A percentile compares a stretch with the other conserved stretches of the same genome.
Evolutionary conservation across 2,888 invertebrate species (phyloP).

Genomic region (Epinotia brunnichana): DNA sequence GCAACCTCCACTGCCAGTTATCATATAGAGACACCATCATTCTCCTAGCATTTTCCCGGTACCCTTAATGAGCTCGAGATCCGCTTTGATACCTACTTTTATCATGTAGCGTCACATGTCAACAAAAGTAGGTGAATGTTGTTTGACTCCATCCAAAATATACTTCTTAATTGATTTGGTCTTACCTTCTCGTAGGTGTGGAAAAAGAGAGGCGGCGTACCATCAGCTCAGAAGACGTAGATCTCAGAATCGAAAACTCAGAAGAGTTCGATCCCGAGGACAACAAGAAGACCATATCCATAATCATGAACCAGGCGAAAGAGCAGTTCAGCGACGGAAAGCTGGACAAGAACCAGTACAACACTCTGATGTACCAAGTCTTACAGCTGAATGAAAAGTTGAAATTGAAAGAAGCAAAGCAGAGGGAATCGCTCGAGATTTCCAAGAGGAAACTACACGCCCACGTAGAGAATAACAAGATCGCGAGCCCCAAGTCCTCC

Average conservation of each 20-base stretch:
- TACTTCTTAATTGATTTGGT: not conserved
- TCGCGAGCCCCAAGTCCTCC: slow-evolving; percentile 76
- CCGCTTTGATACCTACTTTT: too few relatives aligned
- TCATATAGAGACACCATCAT: too few relatives aligned
- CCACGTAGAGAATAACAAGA: slow-evolving; percentile 74
- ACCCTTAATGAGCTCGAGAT: too few relatives aligned
- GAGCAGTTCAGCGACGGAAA: slow-evolving; percentile 89
- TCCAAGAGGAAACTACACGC: slow-evolving; percentile 76
- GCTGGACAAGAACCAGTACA: slow-evolving; percentile 89
- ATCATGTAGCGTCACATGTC: not conserved
- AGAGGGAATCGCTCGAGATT: slow-evolving; percentile 86
- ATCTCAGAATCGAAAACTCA: slow-evolving; percentile 77
- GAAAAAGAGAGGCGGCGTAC: slow-evolving; percentile 82
- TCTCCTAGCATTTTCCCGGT: too few relatives aligned
- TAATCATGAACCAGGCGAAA: slow-evolving; percentile 92
- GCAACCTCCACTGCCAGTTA: too few relatives aligned
- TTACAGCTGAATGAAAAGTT: slow-evolving; percentile 90
- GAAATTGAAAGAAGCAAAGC: slow-evolving; percentile 90
- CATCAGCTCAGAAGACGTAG: slow-evolving; percentile 79
- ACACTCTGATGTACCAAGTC: slow-evolving; percentile 89
- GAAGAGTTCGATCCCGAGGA: slow-evolving; percentile 83
- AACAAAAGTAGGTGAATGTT: not conserved
- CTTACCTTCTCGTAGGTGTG: slow-evolving; percentile 59
- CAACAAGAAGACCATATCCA: slow-evolving; percentile 87
- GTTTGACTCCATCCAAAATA: not conserved